phyloP scores from a whole-genome alignment of 2,113 vertebrate genomes.

The Pongo pygmaeus region DNA sequence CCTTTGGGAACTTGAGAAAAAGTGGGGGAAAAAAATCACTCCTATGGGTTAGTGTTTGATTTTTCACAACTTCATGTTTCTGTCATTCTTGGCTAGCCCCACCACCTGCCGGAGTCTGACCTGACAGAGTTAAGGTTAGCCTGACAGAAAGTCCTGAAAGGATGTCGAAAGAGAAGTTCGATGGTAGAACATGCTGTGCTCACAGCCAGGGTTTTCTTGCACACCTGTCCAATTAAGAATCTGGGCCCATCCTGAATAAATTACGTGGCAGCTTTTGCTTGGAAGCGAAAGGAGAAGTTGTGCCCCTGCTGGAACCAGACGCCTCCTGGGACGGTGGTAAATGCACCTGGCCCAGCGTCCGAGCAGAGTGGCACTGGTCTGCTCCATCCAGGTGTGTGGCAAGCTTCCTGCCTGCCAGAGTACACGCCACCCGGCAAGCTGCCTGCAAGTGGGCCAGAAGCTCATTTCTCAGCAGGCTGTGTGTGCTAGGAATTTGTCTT shows the following conservation, averaged over 20 bases:
- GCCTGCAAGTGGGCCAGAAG: neutral
- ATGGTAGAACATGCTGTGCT: slow-evolving; percentile 49
- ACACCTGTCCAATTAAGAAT: slow-evolving; percentile 73
- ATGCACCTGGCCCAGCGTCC: neutral
- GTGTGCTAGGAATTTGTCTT: neutral
- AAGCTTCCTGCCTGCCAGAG: neutral
- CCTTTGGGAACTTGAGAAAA: slow-evolving; percentile 51
- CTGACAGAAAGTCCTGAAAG: slow-evolving; percentile 65
- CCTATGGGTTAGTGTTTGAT: slow-evolving; percentile 29
- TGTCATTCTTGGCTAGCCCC: slow-evolving; percentile 15
- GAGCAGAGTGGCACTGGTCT: neutral
- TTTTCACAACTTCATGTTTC: slow-evolving; percentile 53
- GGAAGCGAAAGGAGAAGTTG: neutral
- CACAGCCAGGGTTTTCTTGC: slow-evolving; percentile 61
- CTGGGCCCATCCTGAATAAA: slow-evolving; percentile 63
- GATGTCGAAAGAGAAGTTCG: slow-evolving; percentile 37
- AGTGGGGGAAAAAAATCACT: neutral
- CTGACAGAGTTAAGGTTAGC: slow-evolving; percentile 56
- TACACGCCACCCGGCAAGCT: neutral
- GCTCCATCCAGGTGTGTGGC: slow-evolving; percentile 7
- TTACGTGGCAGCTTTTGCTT: slow-evolving; percentile 36
- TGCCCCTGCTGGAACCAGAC: neutral
- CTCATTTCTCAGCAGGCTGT: neutral
- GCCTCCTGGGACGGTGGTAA: neutral
- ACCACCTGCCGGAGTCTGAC: slow-evolving; percentile 55